Base-by-base conservation (phyloP, 2,113 vertebrate genomes). In the Mormyrus lacerda region DNA sequence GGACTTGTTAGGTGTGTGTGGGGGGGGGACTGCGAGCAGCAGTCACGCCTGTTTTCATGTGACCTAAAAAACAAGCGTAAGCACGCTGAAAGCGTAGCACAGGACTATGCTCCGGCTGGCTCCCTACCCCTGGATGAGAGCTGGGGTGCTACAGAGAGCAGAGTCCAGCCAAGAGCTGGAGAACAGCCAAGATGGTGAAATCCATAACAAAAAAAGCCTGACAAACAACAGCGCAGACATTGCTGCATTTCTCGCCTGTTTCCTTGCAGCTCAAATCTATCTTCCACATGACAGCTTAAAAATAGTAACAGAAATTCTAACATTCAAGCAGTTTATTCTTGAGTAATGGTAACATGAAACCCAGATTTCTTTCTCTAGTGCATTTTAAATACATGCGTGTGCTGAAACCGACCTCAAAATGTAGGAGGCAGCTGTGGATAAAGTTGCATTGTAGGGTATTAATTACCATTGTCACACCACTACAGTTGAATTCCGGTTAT, bases 191-290 rank as follows among this genome's bases (percentile, higher is more conserved):
- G 31, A 19, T 39, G 31, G 13, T 79, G 35, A 79, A 79, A 79
- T 79, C 73, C 35, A 79, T 79, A 79, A 39, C 13, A 79, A 79
- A 79, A 76, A 76, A 11, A 79, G 31, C 73, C 6, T 79, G 73
- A 79, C 39, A 79, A 42, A 79, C 73, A 79, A 39, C 35, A 79
- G 73, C 13, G 35, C 35, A 79, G 73, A 42, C 73, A 39, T 79
- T 35, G 17, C 73, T 79, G 73, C 31, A 79, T 79, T 79, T 79
- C 73, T 42, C 31, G 73, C 13, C 73, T 17, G 73, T 39, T 79
- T 79, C 73, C 35, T 79, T 79, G n/a, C 73, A 79, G 73, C 73
- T 79, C 73, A 79, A 79, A 79, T 79, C 73, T 79, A 79, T 79
- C 73, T 79, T 79, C 73, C 73, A 79, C 73, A 76, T 76, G 73